These are phyloP conservation scores for Aegithalos caudatus DNA, from an alignment of 2,113 vertebrate species.

Conservation along the genomic window DNA sequence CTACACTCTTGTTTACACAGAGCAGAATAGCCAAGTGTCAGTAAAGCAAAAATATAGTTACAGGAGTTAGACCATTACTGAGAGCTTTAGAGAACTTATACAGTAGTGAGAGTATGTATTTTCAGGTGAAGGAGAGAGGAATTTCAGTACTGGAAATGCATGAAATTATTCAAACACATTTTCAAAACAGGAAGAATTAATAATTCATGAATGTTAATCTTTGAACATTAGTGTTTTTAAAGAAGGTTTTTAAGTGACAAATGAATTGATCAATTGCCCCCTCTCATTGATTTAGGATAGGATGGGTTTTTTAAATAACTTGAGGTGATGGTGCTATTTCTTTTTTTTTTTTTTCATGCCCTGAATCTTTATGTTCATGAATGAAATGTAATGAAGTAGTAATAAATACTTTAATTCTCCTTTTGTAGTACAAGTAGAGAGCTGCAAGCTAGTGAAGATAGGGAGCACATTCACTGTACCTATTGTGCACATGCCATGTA, in stretches of 20 bases:
- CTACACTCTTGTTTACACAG: neutral
- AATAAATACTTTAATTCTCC: neutral
- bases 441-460: neutral
- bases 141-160: neutral
- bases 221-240: neutral
- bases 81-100: neutral
- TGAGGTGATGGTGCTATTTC: neutral
- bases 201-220: neutral
- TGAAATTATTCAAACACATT: neutral
- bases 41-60: neutral
- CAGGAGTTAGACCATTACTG: neutral
- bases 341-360: neutral
- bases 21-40: neutral
- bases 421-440: neutral
- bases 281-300: neutral
- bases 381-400: neutral
- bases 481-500: fast-evolving
- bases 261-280: neutral
- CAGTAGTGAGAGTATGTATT: neutral
- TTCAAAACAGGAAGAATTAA: constrained; percentile 3
- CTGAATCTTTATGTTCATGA: neutral
- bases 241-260: neutral
- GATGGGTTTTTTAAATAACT: neutral
- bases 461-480: neutral
- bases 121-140: neutral